Conservation (phyloP, 2,888 invertebrate species). For the Ctenicera cuprea region DNA sequence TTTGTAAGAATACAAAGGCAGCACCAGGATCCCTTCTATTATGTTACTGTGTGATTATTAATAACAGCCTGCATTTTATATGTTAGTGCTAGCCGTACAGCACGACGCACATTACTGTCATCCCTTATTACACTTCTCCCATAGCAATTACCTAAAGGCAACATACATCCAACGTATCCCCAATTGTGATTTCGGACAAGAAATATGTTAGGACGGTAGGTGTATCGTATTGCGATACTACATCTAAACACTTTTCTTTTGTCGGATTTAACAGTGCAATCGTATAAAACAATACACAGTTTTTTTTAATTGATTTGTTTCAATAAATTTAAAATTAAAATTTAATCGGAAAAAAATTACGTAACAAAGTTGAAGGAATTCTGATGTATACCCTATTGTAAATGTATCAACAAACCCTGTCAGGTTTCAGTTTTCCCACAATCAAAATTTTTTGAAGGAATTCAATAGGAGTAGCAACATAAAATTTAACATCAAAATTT, state of each 20-base stretch:
- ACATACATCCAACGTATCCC: conserved; percentile 14
- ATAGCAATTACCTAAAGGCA: conserved; percentile 27
- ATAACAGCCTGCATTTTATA: conserved; percentile 20
- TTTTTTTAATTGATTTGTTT: no score
- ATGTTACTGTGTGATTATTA: conserved; percentile 19
- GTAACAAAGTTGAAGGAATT: neutral
- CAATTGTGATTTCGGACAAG: conserved; percentile 11
- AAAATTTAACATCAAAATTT: conserved; percentile 84
- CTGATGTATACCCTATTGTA: neutral
- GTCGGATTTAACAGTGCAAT: no score
- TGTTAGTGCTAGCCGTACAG: conserved; percentile 3
- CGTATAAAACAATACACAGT: no score
- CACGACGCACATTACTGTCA: conserved; percentile 24
- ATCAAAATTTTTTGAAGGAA: conserved; percentile 80
- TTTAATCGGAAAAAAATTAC: neutral
- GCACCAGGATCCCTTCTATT: conserved; percentile 5
- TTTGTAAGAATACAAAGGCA: conserved; percentile 20
- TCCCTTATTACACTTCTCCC: conserved; percentile 27
- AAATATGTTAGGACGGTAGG: conserved; percentile 2
- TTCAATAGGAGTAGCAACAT: conserved; percentile 84
- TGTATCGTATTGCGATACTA: neutral
- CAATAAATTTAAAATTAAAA: no score
- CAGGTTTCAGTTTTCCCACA: conserved; percentile 80
- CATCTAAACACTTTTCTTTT: neutral
- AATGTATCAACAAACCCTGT: conserved; percentile 74